Evolutionary conservation across 2,888 invertebrate genomes (phyloP), one percentile per base, ranked within the genome.

Genomic region (Heliconius charithonia): DNA sequence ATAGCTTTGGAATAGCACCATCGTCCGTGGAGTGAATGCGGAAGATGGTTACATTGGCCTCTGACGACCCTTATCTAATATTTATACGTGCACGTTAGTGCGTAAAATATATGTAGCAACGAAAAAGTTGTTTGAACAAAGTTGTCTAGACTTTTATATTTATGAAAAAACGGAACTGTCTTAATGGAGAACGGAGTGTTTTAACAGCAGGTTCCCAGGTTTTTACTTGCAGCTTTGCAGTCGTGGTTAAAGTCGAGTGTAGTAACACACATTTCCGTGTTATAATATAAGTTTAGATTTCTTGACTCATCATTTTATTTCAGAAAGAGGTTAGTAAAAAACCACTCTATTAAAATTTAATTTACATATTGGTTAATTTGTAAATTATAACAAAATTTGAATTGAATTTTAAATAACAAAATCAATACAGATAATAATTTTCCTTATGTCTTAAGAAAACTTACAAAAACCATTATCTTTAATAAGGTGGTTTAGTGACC

Each of bases 1-100:
- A 85, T 84, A 83, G 83, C 83, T 84, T 81, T 72, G 75, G 79
- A 81, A 83, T 81, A 74, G 80, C 74, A 75, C 76, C 79, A 45
- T 76, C 70, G 76, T 71, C 74, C 83, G 82, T 79, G 83, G 76
- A 81, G 76, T 74, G 82, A 83, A 82, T 83, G 76, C 32, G 78
- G 69, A 82, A 74, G 74, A 71, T 79, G 76, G 73, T 78, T 73
- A 80, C 70, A 71, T 78, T 67, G 74, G 80, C 62, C 69, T 59
- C 76, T 80, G 59, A 19, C 29, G 75, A 63, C 75, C 72, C 65
- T 59, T 56, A 76, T 77, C 75, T 79, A 65, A 80, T 82, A 80
- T 78, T 72, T 77, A 80, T 81, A 79, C 59, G 62, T 75, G 51
- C 63, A 80, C 29, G 32, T 72, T 78, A 78, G 66, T 74, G 32